Base-by-base conservation (phyloP, 1,140 invertebrate species). In the Spodoptera litura region DNA sequence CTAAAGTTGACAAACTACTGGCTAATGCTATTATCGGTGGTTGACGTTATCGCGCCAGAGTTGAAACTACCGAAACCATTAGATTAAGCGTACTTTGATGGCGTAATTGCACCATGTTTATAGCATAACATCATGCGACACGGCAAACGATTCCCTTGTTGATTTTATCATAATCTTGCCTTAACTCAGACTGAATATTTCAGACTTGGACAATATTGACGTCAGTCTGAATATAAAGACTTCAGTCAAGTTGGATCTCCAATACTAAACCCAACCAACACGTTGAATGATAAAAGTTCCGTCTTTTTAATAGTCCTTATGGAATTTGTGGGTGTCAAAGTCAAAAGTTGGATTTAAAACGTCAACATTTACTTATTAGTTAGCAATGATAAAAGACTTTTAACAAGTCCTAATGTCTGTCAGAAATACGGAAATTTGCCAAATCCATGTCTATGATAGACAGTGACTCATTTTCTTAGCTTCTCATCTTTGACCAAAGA, bases 31-130 rank as follows among this genome's bases (percentile, higher is more conserved):
- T 93, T 91, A 90, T 89, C 84, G 84, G 80, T 58, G 79, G 75
- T 86, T 93, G 88, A 89, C 92, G 88, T 92, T 93, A 93, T 94
- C 92, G 79, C 38, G 84, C 87, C 81, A 87, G 55, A 74, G 52
- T 81, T 64, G 71, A 85, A 84, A 87, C 83, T 75, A 80, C 84
- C 80, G 81, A 87, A 87, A 88, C 86, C 89, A 92, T 92, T 93
- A 93, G 84, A 83, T 68, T 81, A 86, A 88, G 78, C 58, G 78
- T 61, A 64, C 52, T 35, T 49, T 78, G 73, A 80, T 87, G 86
- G 58, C 82, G 82, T 85, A 80, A 83, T 81, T 78, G 44, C 61
- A 78, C 5, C 20, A 66, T 81, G 73, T 78, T 78, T 81, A 68
- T 78, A 59, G 38, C 59, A 78, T 55, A 70, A 44, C 59, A 70